Evolutionary conservation across 2,888 invertebrate genomes (phyloP), one percentile per base, ranked within the genome.

Genomic region (Tachina lurida): DNA sequence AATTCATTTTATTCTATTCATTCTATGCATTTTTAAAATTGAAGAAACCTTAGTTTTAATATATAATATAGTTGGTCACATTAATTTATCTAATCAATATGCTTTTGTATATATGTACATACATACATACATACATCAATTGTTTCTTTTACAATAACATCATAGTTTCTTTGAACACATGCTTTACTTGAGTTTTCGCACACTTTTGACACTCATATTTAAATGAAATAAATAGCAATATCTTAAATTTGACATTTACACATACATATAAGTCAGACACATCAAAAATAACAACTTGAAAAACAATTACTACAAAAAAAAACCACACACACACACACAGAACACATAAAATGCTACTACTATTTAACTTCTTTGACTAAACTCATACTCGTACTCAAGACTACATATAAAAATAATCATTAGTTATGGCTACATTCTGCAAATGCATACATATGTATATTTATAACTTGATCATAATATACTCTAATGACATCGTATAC

Each of bases 131-230:
- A 9, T 54, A 54, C 17, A 54, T 10, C 49, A 47, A 62, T 4
- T 43, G 22, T 52, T 75, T 75, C 4, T n/a, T 43, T 45, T 22
- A 63, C 10, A 47, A 52, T 47, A 49, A 68, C 43, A 43, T 74
- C 17, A 68, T 41, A 52, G 62, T 54, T 65, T 76, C 65, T 65
- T 71, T 75, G 62, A 17, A 10, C 17, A 39, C 71, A 71, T 67
- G 47, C 56, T 58, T 65, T 75, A 31, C 62, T 73, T 68, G 22
- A 80, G 65, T 60, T 80, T 19, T 54, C 58, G 19, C 71, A 62
- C 62, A 73, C 67, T 60, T 43, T 67, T 10, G 60, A 70, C 79
- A 75, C 39, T 73, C 75, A 82, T 85, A 85, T 85, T 68, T 78
- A 71, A 49, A 9, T 41, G 49, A 71, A 62, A 58, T 56, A 70